Percentiles rank a stretch among this genome's conserved stretches.
These are phyloP conservation scores for Thera obeliscata DNA, from an alignment of 2,888 invertebrate species.

Conservation along the genomic window DNA sequence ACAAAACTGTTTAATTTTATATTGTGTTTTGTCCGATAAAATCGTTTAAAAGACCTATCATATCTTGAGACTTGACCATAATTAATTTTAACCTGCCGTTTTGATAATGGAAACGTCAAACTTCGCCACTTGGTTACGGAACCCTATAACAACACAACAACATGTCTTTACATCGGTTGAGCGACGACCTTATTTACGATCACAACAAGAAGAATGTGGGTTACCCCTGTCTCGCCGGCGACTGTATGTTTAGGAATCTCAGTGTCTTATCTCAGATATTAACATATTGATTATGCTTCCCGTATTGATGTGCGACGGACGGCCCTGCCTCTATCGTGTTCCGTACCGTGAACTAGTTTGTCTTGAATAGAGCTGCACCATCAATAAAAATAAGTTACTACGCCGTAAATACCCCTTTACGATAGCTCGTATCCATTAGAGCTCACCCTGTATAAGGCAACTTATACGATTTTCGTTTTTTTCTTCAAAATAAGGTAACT, in stretches of 20 bases:
- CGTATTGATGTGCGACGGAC: constrained; percentile 75
- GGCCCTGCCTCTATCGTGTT: constrained; percentile 48
- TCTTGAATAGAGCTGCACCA: constrained; percentile 59
- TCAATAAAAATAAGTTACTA: constrained; percentile 64
- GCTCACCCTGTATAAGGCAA: constrained; percentile 50
- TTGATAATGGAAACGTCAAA: not conserved
- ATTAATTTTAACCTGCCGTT: not conserved
- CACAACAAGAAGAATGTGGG: constrained; percentile 71
- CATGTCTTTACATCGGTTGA: constrained; percentile 55
- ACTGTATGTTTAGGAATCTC: constrained; percentile 72
- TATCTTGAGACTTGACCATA: not conserved
- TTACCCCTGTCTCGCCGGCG: constrained; percentile 70
- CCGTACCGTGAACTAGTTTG: constrained; percentile 58
- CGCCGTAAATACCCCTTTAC: constrained; percentile 66
- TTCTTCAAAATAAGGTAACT: not conserved
- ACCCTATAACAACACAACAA: constrained; percentile 52
- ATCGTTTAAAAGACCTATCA: not conserved
- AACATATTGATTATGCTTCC: constrained; percentile 80
- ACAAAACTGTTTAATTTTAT: constrained; percentile 14
- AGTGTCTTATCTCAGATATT: constrained; percentile 79
- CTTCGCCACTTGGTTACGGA: not conserved
- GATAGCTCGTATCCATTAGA: constrained; percentile 56
- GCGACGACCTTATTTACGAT: constrained; percentile 68
- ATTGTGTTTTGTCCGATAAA: constrained; percentile 1
- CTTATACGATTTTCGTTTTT: constrained; percentile 41